Conservation (phyloP, 2,113 vertebrate genomes). For the Typhlomys cinereus region DNA sequence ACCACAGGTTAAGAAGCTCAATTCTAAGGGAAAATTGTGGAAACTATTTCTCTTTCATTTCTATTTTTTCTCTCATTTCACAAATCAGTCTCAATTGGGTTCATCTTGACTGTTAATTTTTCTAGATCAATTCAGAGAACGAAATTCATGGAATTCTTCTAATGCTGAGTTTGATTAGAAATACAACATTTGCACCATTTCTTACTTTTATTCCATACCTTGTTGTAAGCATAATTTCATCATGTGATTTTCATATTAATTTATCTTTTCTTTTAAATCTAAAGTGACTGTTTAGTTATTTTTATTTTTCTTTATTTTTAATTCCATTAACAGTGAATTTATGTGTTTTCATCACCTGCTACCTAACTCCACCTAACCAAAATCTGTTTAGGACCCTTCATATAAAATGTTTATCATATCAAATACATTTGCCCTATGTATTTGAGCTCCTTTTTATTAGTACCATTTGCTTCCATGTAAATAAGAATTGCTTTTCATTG, state of each 20-base stretch:
- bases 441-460: too few relatives aligned
- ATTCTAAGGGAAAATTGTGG: background rate
- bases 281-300: background rate
- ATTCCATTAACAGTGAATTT: background rate
- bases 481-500: background rate
- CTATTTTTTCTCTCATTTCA: background rate
- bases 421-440: too few relatives aligned
- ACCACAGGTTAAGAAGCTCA: background rate
- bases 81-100: background rate
- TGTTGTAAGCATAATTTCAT: background rate
- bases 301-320: background rate
- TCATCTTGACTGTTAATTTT: background rate
- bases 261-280: background rate
- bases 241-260: background rate
- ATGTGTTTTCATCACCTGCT: too few relatives aligned
- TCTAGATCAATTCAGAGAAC: background rate
- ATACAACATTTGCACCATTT: background rate
- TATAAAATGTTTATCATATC: too few relatives aligned
- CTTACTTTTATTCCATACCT: background rate
- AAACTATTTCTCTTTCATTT: background rate
- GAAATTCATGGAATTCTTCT: background rate
- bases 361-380: too few relatives aligned
- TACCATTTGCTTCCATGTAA: background rate
- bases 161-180: accelerated
- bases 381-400: too few relatives aligned